These are phyloP conservation scores for Cephonodes hylas DNA, from an alignment of 2,888 invertebrate genomes.

Conservation along the genomic window DNA sequence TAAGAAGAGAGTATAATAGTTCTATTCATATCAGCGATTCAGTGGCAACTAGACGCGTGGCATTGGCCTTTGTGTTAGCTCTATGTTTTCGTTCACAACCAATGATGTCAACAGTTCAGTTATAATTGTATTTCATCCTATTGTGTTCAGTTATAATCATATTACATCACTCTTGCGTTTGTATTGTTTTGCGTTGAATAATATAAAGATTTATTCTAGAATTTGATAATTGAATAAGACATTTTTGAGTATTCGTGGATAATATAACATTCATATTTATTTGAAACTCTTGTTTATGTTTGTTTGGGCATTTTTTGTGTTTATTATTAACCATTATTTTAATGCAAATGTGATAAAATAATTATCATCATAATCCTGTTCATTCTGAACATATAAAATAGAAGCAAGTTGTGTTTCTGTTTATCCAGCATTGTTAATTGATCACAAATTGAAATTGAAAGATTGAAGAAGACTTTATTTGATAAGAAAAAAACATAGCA, in stretches of 20 bases:
- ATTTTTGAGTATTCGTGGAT: not conserved
- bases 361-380: too few species aligned
- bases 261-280: not conserved
- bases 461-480: too few species aligned
- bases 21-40: slow-evolving; percentile 26
- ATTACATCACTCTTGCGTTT: slow-evolving; percentile 26
- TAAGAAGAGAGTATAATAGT: slow-evolving; percentile 25
- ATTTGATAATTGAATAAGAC: not conserved
- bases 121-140: slow-evolving; percentile 34
- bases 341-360: too few species aligned
- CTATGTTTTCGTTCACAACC: slow-evolving; percentile 34
- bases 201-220: not conserved
- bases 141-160: slow-evolving; percentile 36
- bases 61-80: slow-evolving; percentile 5
- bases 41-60: slow-evolving; percentile 10
- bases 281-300: too few species aligned
- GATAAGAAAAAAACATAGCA: too few species aligned
- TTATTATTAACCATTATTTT: too few species aligned
- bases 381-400: too few species aligned
- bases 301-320: too few species aligned
- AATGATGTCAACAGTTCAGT: slow-evolving; percentile 39
- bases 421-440: too few species aligned
- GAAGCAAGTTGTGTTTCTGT: too few species aligned
- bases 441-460: too few species aligned
- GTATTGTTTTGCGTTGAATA: not conserved